These are phyloP conservation scores for Myodes glareolus DNA, from an alignment of 2,113 vertebrate genomes.

Conservation along the genomic window DNA sequence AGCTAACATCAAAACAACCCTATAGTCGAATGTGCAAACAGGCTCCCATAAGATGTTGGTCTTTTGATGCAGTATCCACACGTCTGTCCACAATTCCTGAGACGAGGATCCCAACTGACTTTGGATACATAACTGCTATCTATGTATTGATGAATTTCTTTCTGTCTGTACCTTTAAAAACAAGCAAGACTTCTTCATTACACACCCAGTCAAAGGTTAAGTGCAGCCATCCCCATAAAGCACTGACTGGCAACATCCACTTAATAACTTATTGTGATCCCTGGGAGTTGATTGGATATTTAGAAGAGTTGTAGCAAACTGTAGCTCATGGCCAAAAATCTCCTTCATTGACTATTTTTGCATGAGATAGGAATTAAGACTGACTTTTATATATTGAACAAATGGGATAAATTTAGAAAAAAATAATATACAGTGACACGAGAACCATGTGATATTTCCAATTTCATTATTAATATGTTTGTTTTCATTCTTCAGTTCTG, in stretches of 20 bases:
- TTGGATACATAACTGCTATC: not conserved
- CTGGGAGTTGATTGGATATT: not conserved
- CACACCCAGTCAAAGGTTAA: constrained; percentile 42
- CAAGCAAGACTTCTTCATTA: constrained; percentile 34
- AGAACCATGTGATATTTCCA: constrained; percentile 17
- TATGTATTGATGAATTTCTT: not conserved
- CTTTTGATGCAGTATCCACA: not conserved
- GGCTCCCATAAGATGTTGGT: not conserved
- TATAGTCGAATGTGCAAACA: not conserved
- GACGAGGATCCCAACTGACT: not conserved
- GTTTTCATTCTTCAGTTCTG: not conserved
- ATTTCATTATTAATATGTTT: not conserved
- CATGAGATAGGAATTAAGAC: not conserved
- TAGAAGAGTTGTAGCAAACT: not conserved
- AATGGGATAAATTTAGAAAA: not conserved
- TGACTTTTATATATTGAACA: not conserved
- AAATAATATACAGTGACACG: not conserved
- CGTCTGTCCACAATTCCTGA: not conserved
- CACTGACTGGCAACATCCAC: not conserved
- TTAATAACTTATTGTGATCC: not conserved
- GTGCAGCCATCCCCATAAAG: not conserved
- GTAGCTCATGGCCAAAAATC: not conserved
- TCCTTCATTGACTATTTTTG: not conserved
- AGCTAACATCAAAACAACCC: not conserved
- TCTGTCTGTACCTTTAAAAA: not conserved